Conservation (phyloP, 2,888 invertebrate species). For the Melikaiella ostensackeni region DNA sequence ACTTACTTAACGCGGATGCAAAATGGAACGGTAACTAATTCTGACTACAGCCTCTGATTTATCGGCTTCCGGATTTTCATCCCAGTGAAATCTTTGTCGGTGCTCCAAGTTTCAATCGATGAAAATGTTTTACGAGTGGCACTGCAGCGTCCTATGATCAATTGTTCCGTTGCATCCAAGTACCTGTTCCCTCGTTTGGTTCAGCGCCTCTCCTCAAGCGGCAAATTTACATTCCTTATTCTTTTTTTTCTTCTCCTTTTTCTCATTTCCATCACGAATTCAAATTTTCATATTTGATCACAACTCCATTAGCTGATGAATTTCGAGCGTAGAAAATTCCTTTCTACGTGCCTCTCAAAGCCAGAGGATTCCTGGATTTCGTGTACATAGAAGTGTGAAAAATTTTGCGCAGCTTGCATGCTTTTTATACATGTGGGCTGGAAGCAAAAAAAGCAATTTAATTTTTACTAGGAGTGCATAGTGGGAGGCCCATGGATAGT, state of each 20-base stretch:
- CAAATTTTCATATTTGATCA: conserved; percentile 55
- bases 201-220: not conserved
- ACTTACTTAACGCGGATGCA: conserved; percentile 71
- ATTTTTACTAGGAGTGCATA: too few species aligned
- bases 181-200: not conserved
- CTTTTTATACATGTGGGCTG: not conserved
- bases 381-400: conserved; percentile 31
- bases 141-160: conserved; percentile 17
- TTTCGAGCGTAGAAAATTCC: conserved; percentile 12
- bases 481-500: too few species aligned
- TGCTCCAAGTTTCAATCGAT: conserved; percentile 55
- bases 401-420: conserved; percentile 31
- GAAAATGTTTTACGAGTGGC: conserved; percentile 53
- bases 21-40: conserved; percentile 74
- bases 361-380: conserved; percentile 28
- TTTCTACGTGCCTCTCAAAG: conserved; percentile 1
- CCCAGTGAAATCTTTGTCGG: conserved; percentile 54
- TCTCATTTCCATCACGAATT: not conserved
- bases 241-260: not conserved
- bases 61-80: conserved; percentile 69
- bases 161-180: conserved; percentile 2
- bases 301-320: conserved; percentile 68
- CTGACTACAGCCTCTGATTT: conserved; percentile 68
- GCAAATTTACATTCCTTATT: not conserved
- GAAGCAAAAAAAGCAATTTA: not conserved